phyloP scores from a whole-genome alignment of 1,140 invertebrate species.

The Drosophila eugracilis region DNA sequence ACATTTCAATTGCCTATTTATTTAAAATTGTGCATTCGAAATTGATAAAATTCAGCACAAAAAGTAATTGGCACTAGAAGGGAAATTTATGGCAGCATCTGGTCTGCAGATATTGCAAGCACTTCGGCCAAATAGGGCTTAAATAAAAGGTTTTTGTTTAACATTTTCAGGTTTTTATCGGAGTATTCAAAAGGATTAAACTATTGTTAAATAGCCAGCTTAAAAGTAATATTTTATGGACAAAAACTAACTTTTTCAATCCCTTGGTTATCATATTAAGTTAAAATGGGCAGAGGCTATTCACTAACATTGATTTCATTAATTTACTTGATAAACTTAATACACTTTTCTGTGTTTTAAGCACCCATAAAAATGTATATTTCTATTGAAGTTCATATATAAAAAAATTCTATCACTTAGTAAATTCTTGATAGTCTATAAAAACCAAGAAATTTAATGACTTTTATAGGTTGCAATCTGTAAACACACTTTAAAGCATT shows the following conservation, averaged over 20 bases:
- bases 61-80: constrained; percentile 5
- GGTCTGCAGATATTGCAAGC: constrained; percentile 1
- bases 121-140: no score
- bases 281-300: no score
- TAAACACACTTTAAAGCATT: background rate
- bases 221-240: background rate
- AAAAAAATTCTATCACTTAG: background rate
- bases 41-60: background rate
- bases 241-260: no score
- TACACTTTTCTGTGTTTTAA: no score
- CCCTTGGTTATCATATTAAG: no score
- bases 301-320: no score
- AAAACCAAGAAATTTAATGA: background rate
- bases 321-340: no score
- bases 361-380: background rate
- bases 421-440: constrained; percentile 2
- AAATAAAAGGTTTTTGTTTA: no score
- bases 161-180: no score
- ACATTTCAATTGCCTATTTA: constrained; percentile 12
- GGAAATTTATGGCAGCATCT: background rate
- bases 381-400: background rate
- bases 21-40: background rate
- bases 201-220: no score
- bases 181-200: no score
- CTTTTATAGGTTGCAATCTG: constrained; percentile 2